A percentile compares a stretch with the other conserved stretches of the same genome.
Conservation (phyloP, 1,140 invertebrate genomes). For the Trypoxylus dichotomus region DNA sequence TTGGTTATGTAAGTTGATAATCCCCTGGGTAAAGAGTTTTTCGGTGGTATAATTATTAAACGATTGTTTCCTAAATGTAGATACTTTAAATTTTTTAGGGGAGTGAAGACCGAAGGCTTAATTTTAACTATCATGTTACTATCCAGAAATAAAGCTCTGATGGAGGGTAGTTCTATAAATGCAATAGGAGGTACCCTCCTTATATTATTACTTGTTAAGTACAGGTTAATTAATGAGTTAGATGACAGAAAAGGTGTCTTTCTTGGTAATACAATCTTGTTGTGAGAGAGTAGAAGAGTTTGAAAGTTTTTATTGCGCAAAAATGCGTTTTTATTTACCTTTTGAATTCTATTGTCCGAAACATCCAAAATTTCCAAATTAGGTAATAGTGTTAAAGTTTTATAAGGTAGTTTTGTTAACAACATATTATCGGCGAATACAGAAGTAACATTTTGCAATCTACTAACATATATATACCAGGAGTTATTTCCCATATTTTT, state of each 20-base stretch:
- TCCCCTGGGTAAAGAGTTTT: neutral
- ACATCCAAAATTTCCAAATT: conserved; percentile 44
- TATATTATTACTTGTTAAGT: conserved; percentile 45
- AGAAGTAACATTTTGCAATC: conserved; percentile 38
- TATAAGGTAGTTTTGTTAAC: conserved; percentile 37
- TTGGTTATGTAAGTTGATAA: conserved; percentile 27
- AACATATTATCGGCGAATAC: conserved; percentile 45
- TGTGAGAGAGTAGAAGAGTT: conserved; percentile 42
- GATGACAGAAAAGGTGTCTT: conserved; percentile 41
- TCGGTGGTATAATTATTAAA: conserved; percentile 39
- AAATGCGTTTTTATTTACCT: conserved; percentile 36
- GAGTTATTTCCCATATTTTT: conserved; percentile 34
- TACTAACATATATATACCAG: neutral
- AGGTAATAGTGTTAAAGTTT: conserved; percentile 35
- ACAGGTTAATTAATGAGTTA: conserved; percentile 38
- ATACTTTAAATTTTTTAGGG: conserved; percentile 41
- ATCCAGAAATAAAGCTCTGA: conserved; percentile 46
- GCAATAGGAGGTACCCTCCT: conserved; percentile 35
- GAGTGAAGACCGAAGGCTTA: conserved; percentile 39
- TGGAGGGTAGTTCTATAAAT: conserved; percentile 40
- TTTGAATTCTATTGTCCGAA: conserved; percentile 40
- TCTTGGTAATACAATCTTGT: conserved; percentile 38
- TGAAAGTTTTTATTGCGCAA: conserved; percentile 36
- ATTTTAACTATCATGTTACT: conserved; percentile 41
- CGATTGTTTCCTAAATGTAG: conserved; percentile 45